Conservation (phyloP, 2,797 vertebrate genomes). For the Pteropus rufus region DNA sequence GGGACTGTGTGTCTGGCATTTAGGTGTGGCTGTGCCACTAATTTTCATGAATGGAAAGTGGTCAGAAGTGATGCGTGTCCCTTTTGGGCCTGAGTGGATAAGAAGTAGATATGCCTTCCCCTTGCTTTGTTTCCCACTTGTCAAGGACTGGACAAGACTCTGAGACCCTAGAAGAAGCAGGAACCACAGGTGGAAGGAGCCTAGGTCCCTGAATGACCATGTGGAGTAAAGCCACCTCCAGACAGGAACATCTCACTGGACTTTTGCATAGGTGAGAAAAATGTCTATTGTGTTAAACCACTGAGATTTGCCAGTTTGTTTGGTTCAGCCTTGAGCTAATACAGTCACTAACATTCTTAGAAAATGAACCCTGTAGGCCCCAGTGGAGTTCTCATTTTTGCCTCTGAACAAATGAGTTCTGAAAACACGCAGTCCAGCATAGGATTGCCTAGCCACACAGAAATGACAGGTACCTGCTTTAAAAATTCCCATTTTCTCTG, state of each 20-base stretch:
- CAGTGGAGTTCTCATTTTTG: background rate
- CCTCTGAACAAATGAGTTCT: background rate
- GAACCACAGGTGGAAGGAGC: background rate
- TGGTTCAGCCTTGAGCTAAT: background rate
- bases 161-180: background rate
- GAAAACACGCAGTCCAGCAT: background rate
- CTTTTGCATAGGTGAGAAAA: background rate
- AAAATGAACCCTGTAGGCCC: background rate
- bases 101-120: background rate
- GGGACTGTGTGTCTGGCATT: background rate
- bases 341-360: background rate
- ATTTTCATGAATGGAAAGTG: background rate
- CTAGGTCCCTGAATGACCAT: background rate
- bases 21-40: background rate
- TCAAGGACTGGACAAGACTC: background rate
- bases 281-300: background rate
- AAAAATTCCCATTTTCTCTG: background rate
- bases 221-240: background rate
- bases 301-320: background rate
- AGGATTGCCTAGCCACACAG: background rate
- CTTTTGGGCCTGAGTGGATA: background rate
- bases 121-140: background rate
- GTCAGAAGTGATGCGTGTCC: background rate
- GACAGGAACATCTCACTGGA: background rate
- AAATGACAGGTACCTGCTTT: background rate